A percentile compares a stretch with the other conserved stretches of the same genome.
Evolutionary conservation across 2,888 invertebrate genomes (phyloP).

Genomic region (Hecatera dysodea): DNA sequence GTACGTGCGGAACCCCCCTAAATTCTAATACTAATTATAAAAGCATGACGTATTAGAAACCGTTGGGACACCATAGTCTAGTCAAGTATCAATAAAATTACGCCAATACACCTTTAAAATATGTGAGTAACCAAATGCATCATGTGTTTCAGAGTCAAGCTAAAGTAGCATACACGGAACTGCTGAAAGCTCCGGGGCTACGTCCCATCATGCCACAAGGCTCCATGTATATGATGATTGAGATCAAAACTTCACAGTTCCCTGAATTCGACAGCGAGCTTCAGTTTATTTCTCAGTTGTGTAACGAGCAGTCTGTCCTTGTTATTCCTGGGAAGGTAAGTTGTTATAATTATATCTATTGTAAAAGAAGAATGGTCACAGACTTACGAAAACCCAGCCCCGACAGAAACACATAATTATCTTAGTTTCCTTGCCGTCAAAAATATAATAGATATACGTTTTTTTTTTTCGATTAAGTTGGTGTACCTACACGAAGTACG

Average conservation of each 20-base stretch:
- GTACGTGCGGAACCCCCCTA: too few relatives aligned
- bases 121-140: background rate
- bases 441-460: too few relatives aligned
- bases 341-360: background rate
- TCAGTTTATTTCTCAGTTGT: conserved; percentile 96
- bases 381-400: too few relatives aligned
- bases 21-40: too few relatives aligned
- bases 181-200: conserved; percentile 94
- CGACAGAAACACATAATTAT: too few relatives aligned
- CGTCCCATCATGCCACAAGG: conserved; percentile 98
- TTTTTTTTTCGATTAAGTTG: too few relatives aligned
- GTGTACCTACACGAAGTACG: too few relatives aligned
- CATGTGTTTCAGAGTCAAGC: conserved; percentile 93
- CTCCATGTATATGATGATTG: conserved; percentile 99
- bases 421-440: too few relatives aligned
- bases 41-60: background rate
- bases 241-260: conserved; percentile 94
- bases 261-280: conserved; percentile 95
- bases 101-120: too few relatives aligned
- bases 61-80: background rate
- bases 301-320: conserved; percentile 98
- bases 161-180: conserved; percentile 92
- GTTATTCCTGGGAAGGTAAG: conserved; percentile 97
- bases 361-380: too few relatives aligned
- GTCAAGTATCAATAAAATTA: background rate